Evolutionary conservation across 2,888 invertebrate species (phyloP), one percentile per base, ranked within the genome.

Genomic region (Erpobdella octoculata): DNA sequence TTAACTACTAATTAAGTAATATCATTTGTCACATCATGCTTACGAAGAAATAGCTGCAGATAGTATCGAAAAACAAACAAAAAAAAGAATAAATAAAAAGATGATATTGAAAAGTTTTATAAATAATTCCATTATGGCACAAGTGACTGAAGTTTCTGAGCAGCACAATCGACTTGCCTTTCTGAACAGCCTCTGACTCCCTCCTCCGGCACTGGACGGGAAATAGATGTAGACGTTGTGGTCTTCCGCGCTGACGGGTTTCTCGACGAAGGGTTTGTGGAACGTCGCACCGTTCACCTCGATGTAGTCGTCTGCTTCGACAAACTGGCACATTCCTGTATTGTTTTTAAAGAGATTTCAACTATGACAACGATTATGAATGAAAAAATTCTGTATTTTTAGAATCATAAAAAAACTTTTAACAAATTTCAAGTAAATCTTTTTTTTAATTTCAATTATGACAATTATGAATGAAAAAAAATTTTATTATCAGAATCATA

Each of bases 221-320:
- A 97, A 99, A 84, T 99, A 99, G 79, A 99, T 98, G 83, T 96
- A 96, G 81, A 98, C 95, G 83, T 99, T 98, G 83, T 99, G 98
- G 85, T 99, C 97, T 84, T 99, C 98, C 0, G 98, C 98, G 31
- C 94, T 94, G 8, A 99, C 92, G 0, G 98, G 98, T 82, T 99
- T 98, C 85, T 99, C 98, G 28, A 99, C 98, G 85, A 98, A 98
- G 0, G 98, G 98, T 81, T 97, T 96, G 81, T 94, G 94, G 81
- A 97, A 96, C 5, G 79, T 73, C 36, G 91, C 89, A 6, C 94
- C 94, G 82, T 95, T 93, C 64, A 97, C 93, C 85, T 96, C 96
- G 3, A 97, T 94, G 79, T 93, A 93, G 84, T 97, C 96, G 82
- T 97, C 97, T 0, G 91, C 91, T 83, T 97, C 95, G 12, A 78